These are phyloP conservation scores for Zeus faber DNA, from an alignment of 2,113 vertebrate genomes.

Conservation along the genomic window DNA sequence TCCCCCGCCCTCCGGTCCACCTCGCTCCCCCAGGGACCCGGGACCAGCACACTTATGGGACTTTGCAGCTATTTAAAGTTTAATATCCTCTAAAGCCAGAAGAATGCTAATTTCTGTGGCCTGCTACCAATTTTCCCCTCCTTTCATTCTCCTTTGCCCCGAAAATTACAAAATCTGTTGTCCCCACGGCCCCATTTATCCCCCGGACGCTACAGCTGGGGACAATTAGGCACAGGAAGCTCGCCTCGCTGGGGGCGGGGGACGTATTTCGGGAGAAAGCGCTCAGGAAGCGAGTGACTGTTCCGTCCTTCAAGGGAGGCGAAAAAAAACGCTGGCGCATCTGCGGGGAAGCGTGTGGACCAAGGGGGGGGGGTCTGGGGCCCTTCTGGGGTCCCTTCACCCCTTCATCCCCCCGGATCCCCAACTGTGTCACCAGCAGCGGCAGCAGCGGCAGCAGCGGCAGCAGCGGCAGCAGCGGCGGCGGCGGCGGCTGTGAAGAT, in stretches of 20 bases:
- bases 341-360: neutral
- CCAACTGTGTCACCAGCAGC: no score
- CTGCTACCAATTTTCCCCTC: conserved; percentile 74
- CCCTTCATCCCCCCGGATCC: no score
- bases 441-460: conserved; percentile 9
- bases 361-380: conserved; percentile 25
- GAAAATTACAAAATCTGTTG: conserved; percentile 76
- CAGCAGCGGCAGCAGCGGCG: conserved; percentile 6
- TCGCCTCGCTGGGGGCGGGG: conserved; percentile 20
- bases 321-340: no score
- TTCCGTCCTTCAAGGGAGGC: conserved; percentile 53
- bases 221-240: conserved; percentile 75
- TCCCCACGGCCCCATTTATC: conserved; percentile 72
- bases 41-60: conserved; percentile 53
- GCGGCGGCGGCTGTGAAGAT: conserved; percentile 45
- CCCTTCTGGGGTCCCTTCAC: conserved; percentile 28
- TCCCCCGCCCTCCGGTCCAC: conserved; percentile 5
- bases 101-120: conserved; percentile 76
- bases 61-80: conserved; percentile 73
- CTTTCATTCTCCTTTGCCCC: conserved; percentile 63
- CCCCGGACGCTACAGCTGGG: conserved; percentile 71
- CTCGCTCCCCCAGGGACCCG: conserved; percentile 32
- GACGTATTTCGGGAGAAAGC: conserved; percentile 40
- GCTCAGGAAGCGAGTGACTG: conserved; percentile 57
- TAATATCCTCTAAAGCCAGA: conserved; percentile 71